Evolutionary conservation across 2,797 vertebrate genomes (phyloP), one percentile per base, ranked within the genome.

Genomic region (Periophthalmus magnuspinnatus): DNA sequence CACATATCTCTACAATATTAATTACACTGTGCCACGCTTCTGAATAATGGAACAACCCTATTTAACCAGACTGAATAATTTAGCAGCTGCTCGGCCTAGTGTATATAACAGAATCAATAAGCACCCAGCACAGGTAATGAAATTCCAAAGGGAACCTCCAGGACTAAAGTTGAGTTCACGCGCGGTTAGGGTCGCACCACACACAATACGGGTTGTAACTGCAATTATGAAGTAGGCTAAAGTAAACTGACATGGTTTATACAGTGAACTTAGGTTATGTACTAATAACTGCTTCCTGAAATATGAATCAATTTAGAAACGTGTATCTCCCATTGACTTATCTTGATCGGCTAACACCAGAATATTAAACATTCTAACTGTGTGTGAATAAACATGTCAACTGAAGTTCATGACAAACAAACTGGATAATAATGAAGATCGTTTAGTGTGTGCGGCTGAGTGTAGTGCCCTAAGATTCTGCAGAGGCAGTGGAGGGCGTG

Each of bases 51-150:
- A 94, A 89, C 83, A 90, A 89, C 77, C 87, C 91, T 93, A 93
- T 93, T 94, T 94, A 94, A 93, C 92, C 86, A 90, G 80, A 76
- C 81, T 94, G 91, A 93, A 94, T 94, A 90, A 94, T 94, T 94
- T 90, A 94, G 81, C 78, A 89, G 83, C 80, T 87, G 86, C 86
- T 90, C 88, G 88, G 84, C 85, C 83, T 80, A 88, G 90, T 93
- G 89, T 93, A 89, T 91, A 91, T 89, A 92, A 93, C 83, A 77
- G 88, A 91, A 93, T 94, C 94, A 63, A 94, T 94, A 93, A 89
- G 87, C 76, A 82, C 76, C 69, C 45, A 87, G 86, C 82, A 88
- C 82, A 91, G 89, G 89, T 90, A 92, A 92, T 91, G 88, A 93
- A 91, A 89, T 90, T 89, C 86, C 82, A 86, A 88, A 87, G 83